Evolutionary conservation across 2,113 vertebrate species (phyloP).

Genomic region (Eurypyga helias): DNA sequence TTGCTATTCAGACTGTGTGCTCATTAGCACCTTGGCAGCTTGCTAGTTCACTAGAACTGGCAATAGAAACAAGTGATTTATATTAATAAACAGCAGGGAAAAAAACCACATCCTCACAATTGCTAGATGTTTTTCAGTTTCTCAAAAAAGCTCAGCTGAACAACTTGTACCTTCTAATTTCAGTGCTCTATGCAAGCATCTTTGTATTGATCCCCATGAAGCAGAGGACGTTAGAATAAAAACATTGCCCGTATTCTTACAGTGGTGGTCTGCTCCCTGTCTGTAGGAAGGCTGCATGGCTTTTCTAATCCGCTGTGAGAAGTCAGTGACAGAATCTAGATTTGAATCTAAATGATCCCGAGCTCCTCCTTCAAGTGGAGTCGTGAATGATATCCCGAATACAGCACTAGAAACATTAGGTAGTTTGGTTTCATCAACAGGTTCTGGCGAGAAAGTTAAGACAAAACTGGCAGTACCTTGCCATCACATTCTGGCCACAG

Average conservation of each 20-base stretch:
- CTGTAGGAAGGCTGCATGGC: not conserved
- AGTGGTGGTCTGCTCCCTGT: not conserved
- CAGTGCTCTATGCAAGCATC: not conserved
- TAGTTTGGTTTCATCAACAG: not conserved
- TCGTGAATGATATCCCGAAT: not conserved
- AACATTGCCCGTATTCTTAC: not conserved
- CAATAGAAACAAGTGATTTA: conserved; percentile 30
- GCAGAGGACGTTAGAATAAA: not conserved
- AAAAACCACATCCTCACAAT: not conserved
- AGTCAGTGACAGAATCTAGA: not conserved
- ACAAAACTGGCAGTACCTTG: not conserved
- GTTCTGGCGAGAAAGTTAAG: not conserved
- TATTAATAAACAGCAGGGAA: not conserved
- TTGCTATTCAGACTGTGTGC: not conserved
- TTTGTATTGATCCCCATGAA: not conserved
- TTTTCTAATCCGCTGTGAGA: not conserved
- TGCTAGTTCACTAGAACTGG: conserved; percentile 11
- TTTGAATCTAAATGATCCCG: not conserved
- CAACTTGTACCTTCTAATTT: not conserved
- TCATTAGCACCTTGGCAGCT: conserved; percentile 40
- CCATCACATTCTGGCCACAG: not conserved
- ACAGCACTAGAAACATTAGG: not conserved
- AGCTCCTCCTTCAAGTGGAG: not conserved
- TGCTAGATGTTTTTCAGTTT: not conserved
- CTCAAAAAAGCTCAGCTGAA: not conserved